Base-by-base conservation (phyloP, 2,113 vertebrate species). In the Peromyscus leucopus region DNA sequence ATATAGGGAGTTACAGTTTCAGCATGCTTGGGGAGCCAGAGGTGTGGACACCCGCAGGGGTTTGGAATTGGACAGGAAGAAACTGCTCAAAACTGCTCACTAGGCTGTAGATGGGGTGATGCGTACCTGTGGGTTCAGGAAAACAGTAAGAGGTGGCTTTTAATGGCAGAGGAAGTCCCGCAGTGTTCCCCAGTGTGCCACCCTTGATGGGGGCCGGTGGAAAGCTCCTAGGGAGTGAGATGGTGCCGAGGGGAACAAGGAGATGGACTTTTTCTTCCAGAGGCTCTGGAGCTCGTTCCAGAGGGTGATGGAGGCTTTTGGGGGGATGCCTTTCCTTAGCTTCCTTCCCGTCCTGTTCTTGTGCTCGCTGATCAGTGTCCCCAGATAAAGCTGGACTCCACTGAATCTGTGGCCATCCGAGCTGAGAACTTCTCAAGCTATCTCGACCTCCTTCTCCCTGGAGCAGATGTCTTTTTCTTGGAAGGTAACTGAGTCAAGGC, bases 401-500 rank as follows among this genome's bases (percentile, higher is more conserved):
- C n/a, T 2, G 22, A 12, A 11, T 87, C 63, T 87, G 31, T 55
- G 74, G 31, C 55, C 51, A 48, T 28, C 39, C 26, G 42, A 46
- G 16, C 24, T 21, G 67, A 63, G 67, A 63, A 76, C 74, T 67
- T 94, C 55, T 33, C 91, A 8, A 48, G 26, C 79, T 91, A 36
- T 76, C 21, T 65, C 72, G 24, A 61, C 39, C 16, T 86, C 57
- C 17, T 51, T 12, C 39, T 92, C 57, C 63, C 69, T 7, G 12
- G 67, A 28, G 21, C 46, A 48, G 7, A 48, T 48, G 59, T 9
- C 74, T 82, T 90, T 89, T 89, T 89, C 80, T 86, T 65, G 46
- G 33, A 80, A 83, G n/a, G 63, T 90, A 93, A 82, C 46, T 22
- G 75, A 96, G 86, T 39, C 67, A 79, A 63, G n/a, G 16, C 51